A percentile compares a stretch with the other conserved stretches of the same genome.
phyloP scores from a whole-genome alignment of 37 sponge, comb jelly and placozoan genomes.

The Tethya wilhelma region DNA sequence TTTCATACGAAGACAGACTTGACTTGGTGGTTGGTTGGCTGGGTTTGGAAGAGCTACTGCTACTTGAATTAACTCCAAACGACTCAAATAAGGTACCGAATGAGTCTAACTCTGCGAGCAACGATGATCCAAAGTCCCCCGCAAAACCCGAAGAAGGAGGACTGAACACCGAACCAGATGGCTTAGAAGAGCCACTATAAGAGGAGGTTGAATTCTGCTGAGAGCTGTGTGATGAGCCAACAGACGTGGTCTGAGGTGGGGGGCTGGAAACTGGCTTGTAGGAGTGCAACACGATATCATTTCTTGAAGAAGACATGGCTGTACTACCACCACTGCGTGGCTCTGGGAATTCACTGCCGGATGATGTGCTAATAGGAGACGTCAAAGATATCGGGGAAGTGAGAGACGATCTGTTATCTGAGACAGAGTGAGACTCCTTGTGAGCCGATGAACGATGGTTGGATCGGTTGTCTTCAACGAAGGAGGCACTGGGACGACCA shows the following conservation, averaged over 20 bases:
- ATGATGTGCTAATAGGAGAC: not conserved
- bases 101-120: conserved; percentile 23
- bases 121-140: conserved; percentile 6
- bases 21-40: not conserved
- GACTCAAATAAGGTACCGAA: conserved; percentile 28
- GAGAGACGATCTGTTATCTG: no score
- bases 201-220: conserved; percentile 12
- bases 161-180: conserved; percentile 3
- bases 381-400: not conserved
- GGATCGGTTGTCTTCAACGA: conserved; percentile 8
- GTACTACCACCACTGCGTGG: no score
- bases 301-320: not conserved
- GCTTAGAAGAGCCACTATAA: not conserved
- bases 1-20: no score
- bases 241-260: not conserved
- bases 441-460: no score
- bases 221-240: not conserved
- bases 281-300: not conserved
- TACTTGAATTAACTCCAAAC: not conserved
- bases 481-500: conserved; percentile 10
- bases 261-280: conserved; percentile 6
- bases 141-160: not conserved
- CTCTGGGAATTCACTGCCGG: not conserved
- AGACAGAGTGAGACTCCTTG: no score
- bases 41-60: not conserved